Percentiles rank a stretch among this genome's conserved stretches.
Evolutionary conservation across 2,888 invertebrate genomes (phyloP).

Genomic region (Drepana falcataria): DNA sequence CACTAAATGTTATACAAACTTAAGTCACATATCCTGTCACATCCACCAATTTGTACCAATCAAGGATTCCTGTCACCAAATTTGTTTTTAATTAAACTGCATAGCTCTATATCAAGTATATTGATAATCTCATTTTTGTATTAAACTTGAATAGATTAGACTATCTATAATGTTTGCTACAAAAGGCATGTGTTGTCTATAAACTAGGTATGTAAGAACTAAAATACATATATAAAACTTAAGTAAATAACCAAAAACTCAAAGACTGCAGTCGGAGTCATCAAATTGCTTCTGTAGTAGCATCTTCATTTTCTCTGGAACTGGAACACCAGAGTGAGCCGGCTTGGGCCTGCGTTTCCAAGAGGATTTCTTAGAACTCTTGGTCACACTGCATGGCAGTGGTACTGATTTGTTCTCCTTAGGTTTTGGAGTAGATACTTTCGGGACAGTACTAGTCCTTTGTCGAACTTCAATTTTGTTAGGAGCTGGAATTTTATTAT

Average conservation of each 20-base stretch:
- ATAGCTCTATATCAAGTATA: too few species aligned
- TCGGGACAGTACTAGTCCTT: conserved; percentile 43
- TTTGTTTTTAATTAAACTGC: too few species aligned
- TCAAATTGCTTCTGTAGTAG: conserved; percentile 40
- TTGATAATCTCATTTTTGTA: too few species aligned
- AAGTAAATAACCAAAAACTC: conserved; percentile 5
- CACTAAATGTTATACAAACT: too few species aligned
- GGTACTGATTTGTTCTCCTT: conserved; percentile 44
- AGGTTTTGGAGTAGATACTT: conserved; percentile 44
- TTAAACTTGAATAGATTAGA: too few species aligned
- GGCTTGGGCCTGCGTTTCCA: conserved; percentile 57
- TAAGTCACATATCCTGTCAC: too few species aligned
- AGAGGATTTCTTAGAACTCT: conserved; percentile 46
- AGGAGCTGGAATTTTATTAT: conserved; percentile 28
- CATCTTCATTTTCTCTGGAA: conserved; percentile 62
- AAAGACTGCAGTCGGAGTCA: conserved; percentile 34
- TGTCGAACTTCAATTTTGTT: conserved; percentile 27
- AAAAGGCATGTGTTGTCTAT: too few species aligned
- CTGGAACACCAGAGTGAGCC: conserved; percentile 67
- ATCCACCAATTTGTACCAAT: too few species aligned
- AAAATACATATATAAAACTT: background rate
- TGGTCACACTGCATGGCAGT: conserved; percentile 39
- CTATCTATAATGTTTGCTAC: too few species aligned
- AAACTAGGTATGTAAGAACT: background rate
- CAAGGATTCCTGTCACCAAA: too few species aligned